Base-by-base conservation (phyloP, 1,140 invertebrate species). In the Drosophila quadrilineata region DNA sequence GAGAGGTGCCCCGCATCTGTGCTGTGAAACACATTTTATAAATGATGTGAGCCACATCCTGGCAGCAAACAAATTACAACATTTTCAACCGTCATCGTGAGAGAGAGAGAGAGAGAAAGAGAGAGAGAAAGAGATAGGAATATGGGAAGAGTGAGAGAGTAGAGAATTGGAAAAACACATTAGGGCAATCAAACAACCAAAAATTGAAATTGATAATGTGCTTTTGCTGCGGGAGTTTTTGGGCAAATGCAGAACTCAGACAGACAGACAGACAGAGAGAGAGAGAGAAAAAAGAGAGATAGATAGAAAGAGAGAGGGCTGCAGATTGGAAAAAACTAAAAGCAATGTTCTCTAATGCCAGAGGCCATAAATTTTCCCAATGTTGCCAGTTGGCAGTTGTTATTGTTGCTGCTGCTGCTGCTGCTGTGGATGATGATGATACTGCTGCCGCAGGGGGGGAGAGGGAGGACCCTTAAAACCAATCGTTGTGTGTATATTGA, bases 131-230 rank as follows among this genome's bases (percentile, higher is more conserved):
- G 57, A 17, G 36, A 43, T 49, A 69, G 54, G 65, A n/a, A 26
- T 10, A 33, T 3, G 36, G n/a, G 28, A 8, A 26, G 0, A 40
- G 4, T 46, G 8, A 14, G 5, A 16, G 10, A 16, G 22, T n/a
- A 63, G 53, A 82, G 67, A 75, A 82, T 75, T 82, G 76, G 71
- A 85, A 84, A n/a, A 84, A 84, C 56, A 85, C 79, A 84, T 84
- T 84, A 84, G 58, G 74, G 74, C 52, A 85, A 79, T 85, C 79
- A 84, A 84, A 84, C 74, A 84, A 71, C 66, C 43, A 66, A 84
- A 84, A 84, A 84, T 84, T 84, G 79, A 84, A 84, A 74, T 85
- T 84, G 79, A 85, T 84, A 84, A 85, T 84, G 77, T 58, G 46
- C 22, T 28, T 21, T 52, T 33, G 54, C 9, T 12, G n/a, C n/a